Evolutionary conservation across 2,888 invertebrate genomes (phyloP), one percentile per base, ranked within the genome.

Genomic region (Heteromurus nitidus): DNA sequence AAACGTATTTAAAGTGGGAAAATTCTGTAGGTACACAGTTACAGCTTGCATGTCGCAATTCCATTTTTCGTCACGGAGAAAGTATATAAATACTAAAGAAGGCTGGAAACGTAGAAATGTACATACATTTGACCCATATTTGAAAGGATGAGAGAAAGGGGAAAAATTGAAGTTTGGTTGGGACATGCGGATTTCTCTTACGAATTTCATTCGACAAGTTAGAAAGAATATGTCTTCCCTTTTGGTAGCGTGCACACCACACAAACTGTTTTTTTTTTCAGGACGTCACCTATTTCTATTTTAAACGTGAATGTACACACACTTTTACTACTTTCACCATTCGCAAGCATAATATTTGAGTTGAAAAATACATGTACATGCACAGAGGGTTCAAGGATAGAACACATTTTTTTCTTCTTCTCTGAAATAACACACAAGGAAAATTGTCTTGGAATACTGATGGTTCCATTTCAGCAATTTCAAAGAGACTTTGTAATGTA

Each of bases 401-500:
- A 13, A 9, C 36, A 36, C 47, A 47, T 26, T 7, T 53, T 53
- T 24, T 53, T 7, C 20, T 72, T 62, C 36, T 60, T 31, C 22
- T 22, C n/a, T n/a, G 47, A 64, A 64, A 64, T 50, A 73, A 53
- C 62, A 62, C 50, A 62, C 65, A 28, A 26, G 44, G 65, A 75
- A 75, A 75, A 67, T 75, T 75, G 74, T 67, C 74, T 75, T 67
- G 65, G 65, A 75, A 75, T 75, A 65, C 50, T 75, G 74, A 75
- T 75, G 64, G 73, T 73, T 73, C 64, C 64, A 73, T 64, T 73
- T 62, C 31, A 73, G 73, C 73, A 73, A 73, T 73, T 73, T 73
- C 73, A 73, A 73, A 73, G 70, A 73, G 62, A 30, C 64, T 64
- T 26, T 62, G 62, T 64, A 73, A 73, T 64, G 72, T 55, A 72